Evolutionary conservation across 2,888 invertebrate species (phyloP), one percentile per base, ranked within the genome.

Genomic region (Palloptera scutellata): DNA sequence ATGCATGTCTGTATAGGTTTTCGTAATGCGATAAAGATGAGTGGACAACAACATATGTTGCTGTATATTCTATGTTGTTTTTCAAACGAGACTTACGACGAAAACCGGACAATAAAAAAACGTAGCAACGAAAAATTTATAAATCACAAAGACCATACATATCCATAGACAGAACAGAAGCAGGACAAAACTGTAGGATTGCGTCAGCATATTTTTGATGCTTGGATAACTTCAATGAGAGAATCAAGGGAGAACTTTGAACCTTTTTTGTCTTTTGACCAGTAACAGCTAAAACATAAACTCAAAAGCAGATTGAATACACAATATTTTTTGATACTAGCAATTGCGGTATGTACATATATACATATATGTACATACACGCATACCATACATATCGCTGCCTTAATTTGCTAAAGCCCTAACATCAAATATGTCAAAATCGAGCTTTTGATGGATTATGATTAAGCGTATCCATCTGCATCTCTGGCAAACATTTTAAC

Each of bases 41-140:
- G 79, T 76, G 78, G 75, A 30, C 30, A 30, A 30, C 77, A 77
- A 76, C 78, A 77, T 79, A 78, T 78, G 78, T 77, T 57, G 58
- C 30, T 48, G 13, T 51, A 30, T 30, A 4, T 30, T 30, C 30
- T 30, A 30, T 30, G 30, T 30, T 30, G 30, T 30, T 30, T 30
- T n/a, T 30, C 3, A 30, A 30, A 30, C 30, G 30, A 30, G 30
- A 30, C 30, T 30, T 30, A 30, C 30, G 30, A 30, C 30, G 6
- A 30, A 30, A 30, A 30, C 6, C 3, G 6, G 30, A 30, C 30
- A 30, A 30, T 4, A 30, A 30, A 30, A 30, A 30, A 30, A 30
- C 30, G 30, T 4, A 30, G 30, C 30, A 30, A 30, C 30, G 2
- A 30, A 30, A 30, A 30, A 30, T 30, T 30, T 30, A 30, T 30